Conservation (phyloP, 2,797 vertebrate genomes). For the Oreochromis mossambicus region DNA sequence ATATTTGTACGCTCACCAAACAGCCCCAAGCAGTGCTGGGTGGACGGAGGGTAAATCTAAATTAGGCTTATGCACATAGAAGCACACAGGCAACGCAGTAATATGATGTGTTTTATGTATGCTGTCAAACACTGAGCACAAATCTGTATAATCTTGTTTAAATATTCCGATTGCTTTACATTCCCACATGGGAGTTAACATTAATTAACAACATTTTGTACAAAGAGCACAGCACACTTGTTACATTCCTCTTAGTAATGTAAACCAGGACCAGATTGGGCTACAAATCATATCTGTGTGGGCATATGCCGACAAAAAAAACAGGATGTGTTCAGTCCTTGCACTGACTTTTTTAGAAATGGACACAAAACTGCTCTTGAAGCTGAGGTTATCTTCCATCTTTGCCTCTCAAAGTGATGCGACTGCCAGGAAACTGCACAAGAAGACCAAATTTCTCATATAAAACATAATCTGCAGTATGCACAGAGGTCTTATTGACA, state of each 20-base stretch:
- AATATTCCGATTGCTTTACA: neutral
- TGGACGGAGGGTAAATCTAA: conserved; percentile 24
- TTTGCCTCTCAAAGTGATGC: neutral
- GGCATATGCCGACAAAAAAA: neutral
- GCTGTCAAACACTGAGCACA: conserved; percentile 12
- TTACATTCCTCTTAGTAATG: neutral
- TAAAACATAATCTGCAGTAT: neutral
- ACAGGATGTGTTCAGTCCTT: neutral
- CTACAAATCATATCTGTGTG: neutral
- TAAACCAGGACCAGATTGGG: neutral
- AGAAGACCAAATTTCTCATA: neutral
- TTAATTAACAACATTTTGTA: conserved; percentile 2
- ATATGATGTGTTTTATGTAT: conserved; percentile 4
- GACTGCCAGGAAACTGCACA: neutral
- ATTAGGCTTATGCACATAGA: conserved; percentile 5
- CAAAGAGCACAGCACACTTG: neutral
- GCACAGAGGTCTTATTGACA: conserved; percentile 19
- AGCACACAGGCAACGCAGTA: neutral
- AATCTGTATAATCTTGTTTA: conserved; percentile 6
- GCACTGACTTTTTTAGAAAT: neutral
- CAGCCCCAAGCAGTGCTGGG: conserved; percentile 22
- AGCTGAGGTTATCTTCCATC: neutral
- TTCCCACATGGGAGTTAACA: neutral
- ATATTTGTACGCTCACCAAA: conserved; percentile 44
- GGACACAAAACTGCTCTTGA: neutral